Evolutionary conservation across 2,113 vertebrate species (phyloP).

Genomic region (Vidua chalybeata): DNA sequence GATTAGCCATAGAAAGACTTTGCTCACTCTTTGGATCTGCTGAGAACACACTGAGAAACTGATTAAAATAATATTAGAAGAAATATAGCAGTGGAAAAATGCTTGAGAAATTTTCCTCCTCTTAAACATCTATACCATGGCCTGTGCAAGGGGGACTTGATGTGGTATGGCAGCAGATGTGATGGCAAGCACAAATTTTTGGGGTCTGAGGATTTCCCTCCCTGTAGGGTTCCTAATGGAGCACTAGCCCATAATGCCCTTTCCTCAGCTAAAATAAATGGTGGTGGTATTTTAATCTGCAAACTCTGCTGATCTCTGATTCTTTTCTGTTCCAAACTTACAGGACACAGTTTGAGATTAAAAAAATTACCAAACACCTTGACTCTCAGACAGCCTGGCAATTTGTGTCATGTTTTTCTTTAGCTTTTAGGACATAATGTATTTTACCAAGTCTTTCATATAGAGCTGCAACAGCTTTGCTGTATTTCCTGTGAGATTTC

Average conservation of each 20-base stretch:
- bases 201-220: background rate
- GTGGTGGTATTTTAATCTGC: background rate
- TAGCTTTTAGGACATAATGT: background rate
- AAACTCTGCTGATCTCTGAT: background rate
- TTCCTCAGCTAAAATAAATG: background rate
- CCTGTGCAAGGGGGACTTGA: background rate
- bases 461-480: background rate
- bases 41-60: background rate
- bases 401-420: background rate
- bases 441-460: background rate
- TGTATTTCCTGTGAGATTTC: background rate
- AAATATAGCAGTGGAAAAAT: background rate
- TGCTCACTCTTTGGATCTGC: background rate
- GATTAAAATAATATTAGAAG: background rate
- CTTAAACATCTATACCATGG: background rate
- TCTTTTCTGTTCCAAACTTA: background rate
- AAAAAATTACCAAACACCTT: background rate
- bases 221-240: accelerated
- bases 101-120: background rate
- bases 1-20: background rate
- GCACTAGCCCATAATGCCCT: background rate
- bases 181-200: background rate
- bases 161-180: background rate
- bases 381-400: background rate
- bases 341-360: background rate